Conservation (phyloP, 2,888 invertebrate genomes). For the Ceraclea dissimilis region DNA sequence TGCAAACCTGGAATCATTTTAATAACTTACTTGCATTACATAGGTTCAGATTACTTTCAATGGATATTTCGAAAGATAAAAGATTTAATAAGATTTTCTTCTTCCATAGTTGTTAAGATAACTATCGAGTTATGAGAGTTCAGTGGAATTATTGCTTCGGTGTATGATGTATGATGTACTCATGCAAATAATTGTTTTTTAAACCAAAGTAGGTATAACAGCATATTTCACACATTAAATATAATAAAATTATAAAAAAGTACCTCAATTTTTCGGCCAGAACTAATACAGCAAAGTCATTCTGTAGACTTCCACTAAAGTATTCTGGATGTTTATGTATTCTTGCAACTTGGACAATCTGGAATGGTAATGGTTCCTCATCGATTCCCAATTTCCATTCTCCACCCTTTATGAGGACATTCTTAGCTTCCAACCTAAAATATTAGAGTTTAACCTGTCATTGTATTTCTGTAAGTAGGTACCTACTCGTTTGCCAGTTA, state of each 20-base stretch:
- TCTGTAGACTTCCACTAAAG: constrained; percentile 49
- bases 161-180: too few species aligned
- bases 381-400: constrained; percentile 80
- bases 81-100: not conserved
- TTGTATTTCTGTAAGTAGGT: not conserved
- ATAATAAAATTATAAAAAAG: not conserved
- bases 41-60: constrained; percentile 22
- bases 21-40: too few species aligned
- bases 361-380: constrained; percentile 72
- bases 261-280: constrained; percentile 49
- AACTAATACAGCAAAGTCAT: constrained; percentile 67
- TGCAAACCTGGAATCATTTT: constrained; percentile 48
- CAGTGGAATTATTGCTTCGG: too few species aligned
- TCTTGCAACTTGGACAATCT: constrained; percentile 62
- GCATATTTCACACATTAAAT: too few species aligned
- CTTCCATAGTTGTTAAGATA: too few species aligned
- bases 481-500: too few species aligned
- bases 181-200: too few species aligned
- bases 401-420: constrained; percentile 70
- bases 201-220: too few species aligned
- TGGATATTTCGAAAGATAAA: not conserved
- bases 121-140: too few species aligned
- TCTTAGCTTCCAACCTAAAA: constrained; percentile 53
- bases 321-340: constrained; percentile 67
- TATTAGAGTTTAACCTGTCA: not conserved